Evolutionary conservation across 2,888 invertebrate genomes (phyloP), one percentile per base, ranked within the genome.

Genomic region (Troilus luridus): DNA sequence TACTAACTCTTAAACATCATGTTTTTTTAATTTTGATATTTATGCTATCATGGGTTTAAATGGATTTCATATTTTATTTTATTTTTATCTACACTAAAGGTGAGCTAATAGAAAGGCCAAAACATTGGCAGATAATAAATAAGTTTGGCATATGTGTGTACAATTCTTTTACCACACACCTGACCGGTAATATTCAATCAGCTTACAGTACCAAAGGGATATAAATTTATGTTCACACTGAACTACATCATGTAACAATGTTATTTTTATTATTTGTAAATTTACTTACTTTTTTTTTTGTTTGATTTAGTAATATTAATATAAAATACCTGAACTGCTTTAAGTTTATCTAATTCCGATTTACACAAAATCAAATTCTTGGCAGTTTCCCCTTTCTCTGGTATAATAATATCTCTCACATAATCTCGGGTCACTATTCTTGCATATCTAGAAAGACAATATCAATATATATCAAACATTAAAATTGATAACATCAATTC

Each of bases 331-430:
- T 77, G 72, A 77, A 77, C 41, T 41, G 72, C 41, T 19, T 77
- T 64, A 14, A 92, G 62, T 90, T 92, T 90, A 54, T 90, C 89
- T 21, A 92, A 72, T 27, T 92, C 91, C 2, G 88, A 88, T 58
- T 90, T 72, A 64, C 89, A 91, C 17, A 92, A 90, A 19, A 91
- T 64, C 58, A 91, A 72, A 67, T 88, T 88, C 60, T 90, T 88
- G 11, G 77, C 81, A 56, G 91, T 92, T 6, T 89, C 88, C 58
- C 88, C 72, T 19, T 88, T 41, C 17, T 85, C 91, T 3, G 92
- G 92, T 12, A 92, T 91, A 12, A 92, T 88, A n/a, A 92, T 21
- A 59, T 92, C 92, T 72, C 92, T 56, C 17, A 92, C 92, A 24
- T 77, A 54, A 21, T 92, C 92, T 14, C 88, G 92, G 11, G 91